phyloP scores from a whole-genome alignment of 2,797 vertebrate genomes.

The Phoeniculus purpureus region DNA sequence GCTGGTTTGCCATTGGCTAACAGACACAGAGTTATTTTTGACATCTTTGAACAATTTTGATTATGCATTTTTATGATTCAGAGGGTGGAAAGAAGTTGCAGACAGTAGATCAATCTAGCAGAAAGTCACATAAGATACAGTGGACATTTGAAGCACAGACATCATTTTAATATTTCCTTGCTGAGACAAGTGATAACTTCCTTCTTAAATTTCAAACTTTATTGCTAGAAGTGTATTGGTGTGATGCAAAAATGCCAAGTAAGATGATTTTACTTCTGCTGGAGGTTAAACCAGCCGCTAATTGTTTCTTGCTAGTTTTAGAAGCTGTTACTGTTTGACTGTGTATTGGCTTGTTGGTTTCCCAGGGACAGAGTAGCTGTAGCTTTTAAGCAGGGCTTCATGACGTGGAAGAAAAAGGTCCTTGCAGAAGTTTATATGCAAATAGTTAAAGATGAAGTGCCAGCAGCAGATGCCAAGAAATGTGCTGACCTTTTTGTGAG shows the following conservation, averaged over 20 bases:
- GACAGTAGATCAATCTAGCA: not conserved
- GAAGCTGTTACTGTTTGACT: not conserved
- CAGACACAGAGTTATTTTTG: not conserved
- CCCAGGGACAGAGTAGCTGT: not conserved
- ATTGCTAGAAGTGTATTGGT: not conserved
- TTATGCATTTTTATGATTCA: not conserved
- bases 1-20: not conserved
- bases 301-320: not conserved
- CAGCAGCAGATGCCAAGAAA: not conserved
- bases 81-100: not conserved
- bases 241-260: not conserved
- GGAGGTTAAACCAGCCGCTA: not conserved
- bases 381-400: not conserved
- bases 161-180: not conserved
- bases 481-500: not conserved
- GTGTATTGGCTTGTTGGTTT: not conserved
- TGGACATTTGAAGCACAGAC: not conserved
- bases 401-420: not conserved
- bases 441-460: not conserved
- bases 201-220: not conserved
- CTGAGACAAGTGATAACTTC: not conserved
- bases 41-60: not conserved
- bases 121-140: not conserved
- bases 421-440: not conserved
- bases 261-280: not conserved